Evolutionary conservation across 2,888 invertebrate genomes (phyloP).

Genomic region (Caenorhabditis doughertyi): DNA sequence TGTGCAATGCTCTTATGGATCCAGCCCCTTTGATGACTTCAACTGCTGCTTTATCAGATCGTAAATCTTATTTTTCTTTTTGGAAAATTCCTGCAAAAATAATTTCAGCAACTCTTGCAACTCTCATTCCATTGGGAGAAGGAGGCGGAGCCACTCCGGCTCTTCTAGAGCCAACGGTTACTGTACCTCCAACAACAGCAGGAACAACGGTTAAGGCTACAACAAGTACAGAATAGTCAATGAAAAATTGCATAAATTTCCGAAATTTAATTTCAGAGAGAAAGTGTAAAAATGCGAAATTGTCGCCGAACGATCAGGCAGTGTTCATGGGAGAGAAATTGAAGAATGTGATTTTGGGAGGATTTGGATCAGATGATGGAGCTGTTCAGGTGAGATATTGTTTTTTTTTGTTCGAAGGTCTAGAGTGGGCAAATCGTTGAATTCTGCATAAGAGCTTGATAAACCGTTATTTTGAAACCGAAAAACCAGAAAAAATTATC

Average conservation of each 20-base stretch:
- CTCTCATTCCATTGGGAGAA: conserved; percentile 12
- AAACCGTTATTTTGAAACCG: no score
- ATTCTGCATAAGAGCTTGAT: no score
- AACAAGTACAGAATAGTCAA: conserved; percentile 22
- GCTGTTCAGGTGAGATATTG: conserved; percentile 51
- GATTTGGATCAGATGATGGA: conserved; percentile 62
- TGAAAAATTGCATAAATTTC: not conserved
- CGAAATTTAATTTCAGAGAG: conserved; percentile 31
- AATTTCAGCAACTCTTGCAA: conserved; percentile 38
- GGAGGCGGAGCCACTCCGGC: not conserved
- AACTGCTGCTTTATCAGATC: conserved; percentile 24
- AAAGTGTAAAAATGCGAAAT: conserved; percentile 57
- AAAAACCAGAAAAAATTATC: no score
- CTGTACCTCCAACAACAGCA: conserved; percentile 25
- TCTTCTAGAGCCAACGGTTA: not conserved
- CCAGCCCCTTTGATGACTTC: conserved; percentile 47
- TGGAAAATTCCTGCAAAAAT: not conserved
- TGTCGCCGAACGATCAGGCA: conserved; percentile 72
- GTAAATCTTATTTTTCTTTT: conserved; percentile 5
- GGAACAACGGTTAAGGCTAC: conserved; percentile 22
- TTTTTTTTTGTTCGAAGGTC: not conserved
- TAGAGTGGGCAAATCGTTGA: no score
- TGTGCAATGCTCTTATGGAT: conserved; percentile 67
- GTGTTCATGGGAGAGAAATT: conserved; percentile 73
- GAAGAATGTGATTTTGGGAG: conserved; percentile 68